Conservation (phyloP, 2,888 invertebrate genomes). For the Ophion ellenae region DNA sequence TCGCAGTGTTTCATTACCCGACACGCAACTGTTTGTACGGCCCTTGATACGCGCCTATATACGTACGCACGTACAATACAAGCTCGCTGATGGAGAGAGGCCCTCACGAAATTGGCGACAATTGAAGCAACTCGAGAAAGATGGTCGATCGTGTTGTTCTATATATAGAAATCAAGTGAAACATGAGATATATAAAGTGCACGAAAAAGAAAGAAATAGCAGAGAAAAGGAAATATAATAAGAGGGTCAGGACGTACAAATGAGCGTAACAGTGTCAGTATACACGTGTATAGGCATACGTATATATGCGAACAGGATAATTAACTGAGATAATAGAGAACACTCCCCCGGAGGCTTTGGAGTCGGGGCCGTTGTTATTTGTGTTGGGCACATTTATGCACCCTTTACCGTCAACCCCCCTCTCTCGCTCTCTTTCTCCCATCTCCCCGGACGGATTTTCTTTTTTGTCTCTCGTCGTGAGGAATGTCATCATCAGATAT, state of each 20-base stretch:
- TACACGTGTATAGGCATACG: background rate
- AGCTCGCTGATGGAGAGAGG: conserved; percentile 3
- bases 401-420: background rate
- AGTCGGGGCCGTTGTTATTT: conserved; percentile 31
- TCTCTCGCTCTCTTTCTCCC: conserved; percentile 14
- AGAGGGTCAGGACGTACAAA: conserved; percentile 13
- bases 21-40: conserved; percentile 43
- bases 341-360: conserved; percentile 18
- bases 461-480: conserved; percentile 19
- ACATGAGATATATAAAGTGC: conserved; percentile 51
- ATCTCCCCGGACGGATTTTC: conserved; percentile 19
- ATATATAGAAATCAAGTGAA: conserved; percentile 63
- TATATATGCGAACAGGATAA: conserved; percentile 45
- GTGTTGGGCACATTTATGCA: background rate
- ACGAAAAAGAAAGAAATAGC: conserved; percentile 30
- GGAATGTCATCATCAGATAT: conserved; percentile 54
- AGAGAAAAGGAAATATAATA: conserved; percentile 17
- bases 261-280: conserved; percentile 35
- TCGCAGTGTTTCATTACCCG: conserved; percentile 36
- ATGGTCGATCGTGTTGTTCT: conserved; percentile 54
- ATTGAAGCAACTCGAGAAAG: conserved; percentile 66
- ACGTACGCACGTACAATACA: background rate
- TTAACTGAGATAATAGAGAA: conserved; percentile 60
- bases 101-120: conserved; percentile 66
- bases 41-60: conserved; percentile 13